Conservation (phyloP, 2,797 vertebrate genomes). For the Chaunax sp. region DNA sequence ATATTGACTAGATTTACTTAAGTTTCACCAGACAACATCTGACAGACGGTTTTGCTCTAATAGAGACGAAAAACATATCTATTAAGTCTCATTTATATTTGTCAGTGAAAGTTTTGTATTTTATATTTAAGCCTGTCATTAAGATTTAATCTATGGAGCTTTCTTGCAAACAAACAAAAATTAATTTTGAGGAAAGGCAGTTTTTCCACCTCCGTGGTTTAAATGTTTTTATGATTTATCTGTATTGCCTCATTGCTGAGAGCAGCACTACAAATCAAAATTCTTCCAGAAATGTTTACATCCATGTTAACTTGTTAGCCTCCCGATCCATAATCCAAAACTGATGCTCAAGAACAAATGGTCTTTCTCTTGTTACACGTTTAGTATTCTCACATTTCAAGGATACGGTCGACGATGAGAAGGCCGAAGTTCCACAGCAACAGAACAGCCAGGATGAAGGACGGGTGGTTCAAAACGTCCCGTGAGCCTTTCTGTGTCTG, state of each 20-base stretch:
- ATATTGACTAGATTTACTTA: too few relatives aligned
- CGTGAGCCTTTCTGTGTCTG: conserved; percentile 81
- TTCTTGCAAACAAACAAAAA: too few relatives aligned
- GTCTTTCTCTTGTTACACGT: background rate
- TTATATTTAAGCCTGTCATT: too few relatives aligned
- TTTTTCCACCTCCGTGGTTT: background rate
- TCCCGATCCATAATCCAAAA: background rate
- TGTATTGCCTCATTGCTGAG: background rate
- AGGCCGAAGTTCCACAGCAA: conserved; percentile 96
- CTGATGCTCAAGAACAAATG: background rate
- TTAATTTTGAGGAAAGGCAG: too few relatives aligned
- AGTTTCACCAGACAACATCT: too few relatives aligned
- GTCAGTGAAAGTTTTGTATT: too few relatives aligned
- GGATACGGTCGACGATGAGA: conserved; percentile 97
- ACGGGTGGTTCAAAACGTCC: conserved; percentile 84
- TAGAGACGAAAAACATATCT: too few relatives aligned
- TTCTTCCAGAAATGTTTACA: background rate
- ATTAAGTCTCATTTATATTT: too few relatives aligned
- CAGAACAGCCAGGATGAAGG: conserved; percentile 89
- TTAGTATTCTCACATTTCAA: conserved; percentile 54
- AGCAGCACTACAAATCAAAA: background rate
- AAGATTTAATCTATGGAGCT: too few relatives aligned
- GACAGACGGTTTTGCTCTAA: too few relatives aligned
- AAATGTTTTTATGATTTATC: background rate
- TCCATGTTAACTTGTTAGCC: background rate